These are phyloP conservation scores for Rhizoglyphus robini DNA, from an alignment of 1,140 invertebrate genomes.

Conservation along the genomic window DNA sequence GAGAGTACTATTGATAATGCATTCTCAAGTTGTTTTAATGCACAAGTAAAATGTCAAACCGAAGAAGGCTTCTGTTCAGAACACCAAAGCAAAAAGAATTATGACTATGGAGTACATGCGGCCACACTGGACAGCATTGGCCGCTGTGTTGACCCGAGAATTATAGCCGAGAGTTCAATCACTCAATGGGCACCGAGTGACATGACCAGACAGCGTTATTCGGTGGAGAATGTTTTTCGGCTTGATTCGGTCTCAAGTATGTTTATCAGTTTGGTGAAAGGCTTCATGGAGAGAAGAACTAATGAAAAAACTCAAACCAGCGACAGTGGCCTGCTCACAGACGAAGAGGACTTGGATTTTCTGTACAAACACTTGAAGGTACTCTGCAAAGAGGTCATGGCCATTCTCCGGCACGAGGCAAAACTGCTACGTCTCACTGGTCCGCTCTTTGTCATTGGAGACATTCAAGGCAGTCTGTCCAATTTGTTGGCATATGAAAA, in stretches of 20 bases:
- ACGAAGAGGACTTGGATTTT: not conserved
- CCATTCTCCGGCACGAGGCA: not conserved
- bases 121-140: not conserved
- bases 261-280: not conserved
- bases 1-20: no score
- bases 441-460: not conserved
- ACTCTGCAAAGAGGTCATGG: not conserved
- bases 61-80: not conserved
- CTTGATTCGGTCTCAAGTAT: not conserved
- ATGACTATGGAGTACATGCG: not conserved
- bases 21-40: no score
- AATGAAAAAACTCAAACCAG: not conserved
- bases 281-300: constrained; percentile 4
- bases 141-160: not conserved
- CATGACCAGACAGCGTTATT: not conserved
- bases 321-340: not conserved
- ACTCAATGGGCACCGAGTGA: not conserved
- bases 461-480: not conserved
- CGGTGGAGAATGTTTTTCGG: not conserved
- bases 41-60: no score
- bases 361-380: not conserved
- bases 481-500: not conserved
- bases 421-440: not conserved
- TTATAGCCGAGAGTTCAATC: not conserved
- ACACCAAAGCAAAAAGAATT: not conserved